These are phyloP conservation scores for Lycocerus yunnanus DNA, from an alignment of 2,888 invertebrate species.

Conservation along the genomic window DNA sequence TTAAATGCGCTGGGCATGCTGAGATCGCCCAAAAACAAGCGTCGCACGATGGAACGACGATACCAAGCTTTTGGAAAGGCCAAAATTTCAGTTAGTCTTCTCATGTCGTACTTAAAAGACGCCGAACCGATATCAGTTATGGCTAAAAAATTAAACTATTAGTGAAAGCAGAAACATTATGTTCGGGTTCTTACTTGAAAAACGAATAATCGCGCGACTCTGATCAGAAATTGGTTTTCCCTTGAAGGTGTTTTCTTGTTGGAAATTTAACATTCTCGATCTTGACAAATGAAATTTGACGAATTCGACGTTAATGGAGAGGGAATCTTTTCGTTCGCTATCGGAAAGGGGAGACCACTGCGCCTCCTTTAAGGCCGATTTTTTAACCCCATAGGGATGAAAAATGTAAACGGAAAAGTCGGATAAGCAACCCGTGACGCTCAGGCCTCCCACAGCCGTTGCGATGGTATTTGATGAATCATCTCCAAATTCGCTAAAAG, in stretches of 20 bases:
- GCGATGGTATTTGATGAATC: slow-evolving; percentile 60
- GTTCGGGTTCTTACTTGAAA: slow-evolving; percentile 72
- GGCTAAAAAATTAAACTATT: slow-evolving; percentile 58
- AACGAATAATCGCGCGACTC: slow-evolving; percentile 86
- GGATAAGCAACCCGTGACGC: slow-evolving; percentile 94
- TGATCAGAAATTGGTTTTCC: slow-evolving; percentile 60
- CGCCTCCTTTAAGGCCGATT: slow-evolving; percentile 76
- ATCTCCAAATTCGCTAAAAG: slow-evolving; percentile 60
- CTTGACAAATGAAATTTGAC: slow-evolving; percentile 94
- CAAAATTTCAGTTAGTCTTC: slow-evolving; percentile 92
- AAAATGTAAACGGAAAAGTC: slow-evolving; percentile 98
- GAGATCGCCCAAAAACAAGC: slow-evolving; percentile 92
- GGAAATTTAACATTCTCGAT: slow-evolving; percentile 86
- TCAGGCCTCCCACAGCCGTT: slow-evolving; percentile 81
- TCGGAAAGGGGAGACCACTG: slow-evolving; percentile 88
- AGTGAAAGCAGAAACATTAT: background rate
- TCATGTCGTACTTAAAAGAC: slow-evolving; percentile 98
- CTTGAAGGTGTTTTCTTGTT: slow-evolving; percentile 59
- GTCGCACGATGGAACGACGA: slow-evolving; percentile 86
- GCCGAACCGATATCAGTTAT: slow-evolving; percentile 95
- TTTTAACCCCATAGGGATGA: slow-evolving; percentile 95
- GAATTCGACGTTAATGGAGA: slow-evolving; percentile 96
- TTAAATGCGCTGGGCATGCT: slow-evolving; percentile 60
- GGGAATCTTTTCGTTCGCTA: slow-evolving; percentile 90
- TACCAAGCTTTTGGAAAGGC: slow-evolving; percentile 99